Percentiles rank a stretch among this genome's conserved stretches.
These are phyloP conservation scores for Anisognathus igniventris DNA, from an alignment of 2,797 vertebrate genomes.

Conservation along the genomic window DNA sequence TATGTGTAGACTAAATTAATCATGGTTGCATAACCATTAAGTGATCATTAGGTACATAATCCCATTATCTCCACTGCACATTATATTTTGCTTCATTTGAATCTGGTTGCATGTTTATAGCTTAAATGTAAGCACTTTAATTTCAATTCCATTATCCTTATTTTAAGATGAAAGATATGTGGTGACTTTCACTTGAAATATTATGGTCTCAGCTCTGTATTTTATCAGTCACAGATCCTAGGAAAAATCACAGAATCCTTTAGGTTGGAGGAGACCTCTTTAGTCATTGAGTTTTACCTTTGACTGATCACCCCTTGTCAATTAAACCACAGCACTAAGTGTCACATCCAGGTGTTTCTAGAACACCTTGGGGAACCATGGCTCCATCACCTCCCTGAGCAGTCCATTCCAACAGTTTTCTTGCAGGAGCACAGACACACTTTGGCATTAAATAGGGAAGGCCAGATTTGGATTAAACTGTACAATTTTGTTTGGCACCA, in stretches of 20 bases:
- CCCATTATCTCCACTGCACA: not conserved
- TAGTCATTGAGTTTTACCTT: not conserved
- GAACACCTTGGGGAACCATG: not conserved
- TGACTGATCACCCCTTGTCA: not conserved
- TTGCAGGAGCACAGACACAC: not conserved
- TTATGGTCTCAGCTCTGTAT: not conserved
- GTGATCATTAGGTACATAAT: not conserved
- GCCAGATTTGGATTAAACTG: not conserved
- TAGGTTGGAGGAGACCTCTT: not conserved
- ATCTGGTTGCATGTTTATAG: not conserved
- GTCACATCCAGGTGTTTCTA: not conserved
- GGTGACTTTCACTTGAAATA: not conserved
- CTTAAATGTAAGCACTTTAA: not conserved
- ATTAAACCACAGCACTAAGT: not conserved
- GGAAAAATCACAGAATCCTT: not conserved
- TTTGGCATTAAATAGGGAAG: not conserved
- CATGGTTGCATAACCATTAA: not conserved
- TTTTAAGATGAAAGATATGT: not conserved
- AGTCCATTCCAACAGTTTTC: not conserved
- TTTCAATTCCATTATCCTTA: not conserved
- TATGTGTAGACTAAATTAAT: not conserved
- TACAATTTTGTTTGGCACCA: not conserved
- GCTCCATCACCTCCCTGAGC: not conserved
- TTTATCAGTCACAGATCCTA: not conserved
- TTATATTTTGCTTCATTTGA: not conserved